Conservation (phyloP, 2,113 vertebrate species). For the Eulemur rufifrons region DNA sequence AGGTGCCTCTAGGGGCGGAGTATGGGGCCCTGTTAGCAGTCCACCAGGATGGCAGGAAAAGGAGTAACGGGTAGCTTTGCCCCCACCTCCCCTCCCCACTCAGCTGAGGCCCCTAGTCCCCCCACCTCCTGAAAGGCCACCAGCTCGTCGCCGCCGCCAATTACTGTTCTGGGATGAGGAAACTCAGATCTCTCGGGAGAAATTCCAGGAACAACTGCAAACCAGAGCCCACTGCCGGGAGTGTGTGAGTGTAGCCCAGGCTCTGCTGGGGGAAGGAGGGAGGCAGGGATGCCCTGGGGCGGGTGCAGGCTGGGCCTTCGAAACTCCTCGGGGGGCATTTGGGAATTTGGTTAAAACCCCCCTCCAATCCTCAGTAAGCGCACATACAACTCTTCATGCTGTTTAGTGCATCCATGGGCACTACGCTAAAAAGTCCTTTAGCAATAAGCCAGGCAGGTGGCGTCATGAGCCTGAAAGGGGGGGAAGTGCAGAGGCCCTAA, state of each 20-base stretch:
- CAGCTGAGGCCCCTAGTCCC: not conserved
- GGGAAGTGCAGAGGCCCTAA: not conserved
- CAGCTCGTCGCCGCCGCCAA: conserved; percentile 69
- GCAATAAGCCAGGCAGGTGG: not conserved
- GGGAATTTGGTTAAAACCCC: not conserved
- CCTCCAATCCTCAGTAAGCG: not conserved
- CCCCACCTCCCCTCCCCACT: not conserved
- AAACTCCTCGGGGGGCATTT: not conserved
- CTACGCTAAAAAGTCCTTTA: not conserved
- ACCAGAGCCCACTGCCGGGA: conserved; percentile 77
- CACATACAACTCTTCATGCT: not conserved
- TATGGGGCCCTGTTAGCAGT: not conserved
- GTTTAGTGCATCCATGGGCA: not conserved
- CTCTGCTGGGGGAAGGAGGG: not conserved
- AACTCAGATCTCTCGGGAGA: conserved; percentile 85
- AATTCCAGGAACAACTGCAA: conserved; percentile 83
- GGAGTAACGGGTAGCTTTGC: not conserved
- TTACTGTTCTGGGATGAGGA: conserved; percentile 85
- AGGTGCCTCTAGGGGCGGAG: not conserved
- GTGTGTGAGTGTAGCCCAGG: conserved; percentile 79
- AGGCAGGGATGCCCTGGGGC: not conserved
- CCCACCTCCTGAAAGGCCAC: not conserved
- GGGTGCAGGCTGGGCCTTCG: not conserved
- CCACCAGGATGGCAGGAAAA: not conserved
- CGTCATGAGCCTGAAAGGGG: not conserved